These are phyloP conservation scores for Neria commutata DNA, from an alignment of 2,888 invertebrate species.

Conservation along the genomic window DNA sequence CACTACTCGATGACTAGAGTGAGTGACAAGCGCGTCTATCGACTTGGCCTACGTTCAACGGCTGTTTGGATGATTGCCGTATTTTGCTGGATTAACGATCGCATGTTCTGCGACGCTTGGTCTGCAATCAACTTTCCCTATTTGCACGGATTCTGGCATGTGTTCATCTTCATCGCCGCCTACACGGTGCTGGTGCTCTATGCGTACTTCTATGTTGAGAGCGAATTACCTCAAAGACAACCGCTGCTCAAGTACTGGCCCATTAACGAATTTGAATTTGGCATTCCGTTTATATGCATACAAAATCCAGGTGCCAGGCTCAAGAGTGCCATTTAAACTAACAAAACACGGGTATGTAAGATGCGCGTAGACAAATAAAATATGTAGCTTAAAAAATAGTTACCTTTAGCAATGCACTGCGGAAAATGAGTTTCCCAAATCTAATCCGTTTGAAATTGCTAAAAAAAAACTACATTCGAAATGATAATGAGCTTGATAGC, in stretches of 20 bases:
- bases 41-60: constrained; percentile 74
- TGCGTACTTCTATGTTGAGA: constrained; percentile 78
- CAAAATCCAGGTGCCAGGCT: constrained; percentile 66
- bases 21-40: constrained; percentile 67
- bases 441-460: no score
- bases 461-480: no score
- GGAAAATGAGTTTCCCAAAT: no score
- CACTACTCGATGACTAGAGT: no score
- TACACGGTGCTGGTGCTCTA: constrained; percentile 79
- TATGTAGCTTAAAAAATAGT: no score
- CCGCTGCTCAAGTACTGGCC: constrained; percentile 80
- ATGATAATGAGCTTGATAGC: no score
- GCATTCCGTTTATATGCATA: constrained; percentile 76
- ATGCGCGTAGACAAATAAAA: no score
- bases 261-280: constrained; percentile 75
- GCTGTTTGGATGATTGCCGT: constrained; percentile 74
- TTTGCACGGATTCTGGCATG: constrained; percentile 83
- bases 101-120: constrained; percentile 81
- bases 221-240: constrained; percentile 74
- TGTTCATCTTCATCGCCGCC: constrained; percentile 79
- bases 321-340: constrained; percentile 39
- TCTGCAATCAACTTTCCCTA: constrained; percentile 79
- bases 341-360: no score
- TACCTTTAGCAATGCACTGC: no score
- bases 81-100: constrained; percentile 79